phyloP scores from a whole-genome alignment of 2,113 vertebrate species.

The Carassius carassius region DNA sequence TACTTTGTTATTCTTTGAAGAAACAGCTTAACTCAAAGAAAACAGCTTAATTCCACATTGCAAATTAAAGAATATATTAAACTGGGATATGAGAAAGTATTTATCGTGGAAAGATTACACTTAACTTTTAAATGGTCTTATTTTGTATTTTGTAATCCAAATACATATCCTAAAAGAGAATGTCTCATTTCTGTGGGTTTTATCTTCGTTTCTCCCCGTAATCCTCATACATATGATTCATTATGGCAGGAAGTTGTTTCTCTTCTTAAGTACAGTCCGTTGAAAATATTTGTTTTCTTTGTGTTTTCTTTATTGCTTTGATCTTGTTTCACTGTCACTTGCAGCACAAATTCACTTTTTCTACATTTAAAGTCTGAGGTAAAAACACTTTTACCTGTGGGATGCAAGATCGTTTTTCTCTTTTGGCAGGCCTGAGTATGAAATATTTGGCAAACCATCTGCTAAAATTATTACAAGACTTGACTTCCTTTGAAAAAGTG shows the following conservation, averaged over 20 bases:
- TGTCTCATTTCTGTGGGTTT: not conserved
- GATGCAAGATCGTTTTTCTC: constrained; percentile 84
- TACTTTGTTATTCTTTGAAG: no score
- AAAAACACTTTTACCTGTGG: constrained; percentile 91
- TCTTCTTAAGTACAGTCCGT: constrained; percentile 63
- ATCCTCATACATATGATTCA: constrained; percentile 56
- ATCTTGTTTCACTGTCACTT: constrained; percentile 71
- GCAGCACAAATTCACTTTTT: constrained; percentile 80
- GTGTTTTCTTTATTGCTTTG: constrained; percentile 69
- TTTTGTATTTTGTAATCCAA: not conserved
- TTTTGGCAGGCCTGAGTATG: constrained; percentile 83
- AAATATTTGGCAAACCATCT: constrained; percentile 87
- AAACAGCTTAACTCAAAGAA: no score
- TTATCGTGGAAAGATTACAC: not conserved
- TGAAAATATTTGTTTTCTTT: constrained; percentile 62
- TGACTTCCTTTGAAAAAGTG: constrained; percentile 65
- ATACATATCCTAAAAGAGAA: not conserved
- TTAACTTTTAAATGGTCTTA: not conserved
- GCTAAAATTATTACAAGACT: constrained; percentile 71
- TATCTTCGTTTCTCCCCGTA: constrained; percentile 57
- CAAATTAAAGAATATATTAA: no score
- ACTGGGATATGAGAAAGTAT: not conserved
- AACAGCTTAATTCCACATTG: no score
- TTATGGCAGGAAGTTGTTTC: constrained; percentile 63
- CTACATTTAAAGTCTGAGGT: constrained; percentile 85